Evolutionary conservation across 2,888 invertebrate genomes (phyloP), one percentile per base, ranked within the genome.

Genomic region (Cancer borealis): DNA sequence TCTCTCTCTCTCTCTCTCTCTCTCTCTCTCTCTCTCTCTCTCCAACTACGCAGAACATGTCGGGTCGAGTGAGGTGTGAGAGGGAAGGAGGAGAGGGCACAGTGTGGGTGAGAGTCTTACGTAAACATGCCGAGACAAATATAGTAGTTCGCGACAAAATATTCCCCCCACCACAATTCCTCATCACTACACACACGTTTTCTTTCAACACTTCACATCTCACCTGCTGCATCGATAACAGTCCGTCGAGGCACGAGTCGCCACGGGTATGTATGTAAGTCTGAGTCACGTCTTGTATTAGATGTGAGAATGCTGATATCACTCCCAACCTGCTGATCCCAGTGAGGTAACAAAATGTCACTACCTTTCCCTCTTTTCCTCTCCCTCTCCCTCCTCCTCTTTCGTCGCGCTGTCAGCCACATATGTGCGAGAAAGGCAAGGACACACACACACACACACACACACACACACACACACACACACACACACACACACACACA

Each of bases 391-490:
- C 60, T 60, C 21, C 60, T 21, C 21, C 21, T 60, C 60, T 14
- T 54, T 54, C 8, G 12, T n/a, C 10, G 26, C 10, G 21, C 73
- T 73, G 73, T 73, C 73, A 73, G 26, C n/a, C 26, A 73, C 73
- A 60, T 17, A 21, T 60, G 60, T 10, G 60, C 17, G 60, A 21
- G 5, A 60, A 60, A 60, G 60, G 60, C 60, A 60, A 60, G 60
- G 60, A 60, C 73, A n/a, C 73, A 73, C 66, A 73, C 66, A 73
- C 66, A 73, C n/a, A 73, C 66, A 73, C 66, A 73, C 66, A 73
- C 66, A 73, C 66, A 73, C 66, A 73, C n/a, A 73, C 66, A 73
- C n/a, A 73, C 66, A 73, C 66, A 73, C 66, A 73, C 66, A 73
- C 66, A 73, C 66, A 73, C 66, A 73, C 66, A 73, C n/a, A 73